Evolutionary conservation across 2,888 invertebrate species (phyloP).

Genomic region (Leptinotarsa haldemani): DNA sequence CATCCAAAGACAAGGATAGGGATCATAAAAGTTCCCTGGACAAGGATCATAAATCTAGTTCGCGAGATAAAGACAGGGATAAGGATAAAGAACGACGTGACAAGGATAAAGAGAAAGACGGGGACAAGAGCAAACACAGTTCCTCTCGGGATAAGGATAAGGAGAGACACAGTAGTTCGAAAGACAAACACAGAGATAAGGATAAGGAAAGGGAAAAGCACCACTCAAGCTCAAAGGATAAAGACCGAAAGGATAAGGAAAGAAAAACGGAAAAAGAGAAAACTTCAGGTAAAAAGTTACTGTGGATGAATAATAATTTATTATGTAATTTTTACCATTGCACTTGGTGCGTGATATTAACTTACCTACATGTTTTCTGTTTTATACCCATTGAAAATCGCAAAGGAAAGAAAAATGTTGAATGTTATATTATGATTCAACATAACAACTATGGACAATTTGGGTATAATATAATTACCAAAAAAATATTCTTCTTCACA

Average conservation of each 20-base stretch:
- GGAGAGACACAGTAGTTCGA: constrained; percentile 60
- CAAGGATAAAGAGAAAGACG: constrained; percentile 65
- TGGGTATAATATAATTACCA: no score
- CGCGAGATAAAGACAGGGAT: constrained; percentile 53
- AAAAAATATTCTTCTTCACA: no score
- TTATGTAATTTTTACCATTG: background rate
- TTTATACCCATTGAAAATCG: no score
- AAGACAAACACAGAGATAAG: constrained; percentile 54
- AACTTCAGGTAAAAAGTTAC: constrained; percentile 46
- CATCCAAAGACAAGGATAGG: constrained; percentile 60
- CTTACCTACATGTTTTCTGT: no score
- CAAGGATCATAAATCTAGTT: constrained; percentile 50
- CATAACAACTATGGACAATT: no score
- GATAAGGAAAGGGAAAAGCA: constrained; percentile 58
- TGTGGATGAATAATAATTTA: background rate
- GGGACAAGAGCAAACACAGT: constrained; percentile 59
- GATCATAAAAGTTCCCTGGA: constrained; percentile 59
- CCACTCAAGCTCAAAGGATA: constrained; percentile 68
- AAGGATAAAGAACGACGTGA: constrained; percentile 57
- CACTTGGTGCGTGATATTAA: no score
- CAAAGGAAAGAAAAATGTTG: no score
- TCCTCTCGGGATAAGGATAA: constrained; percentile 63
- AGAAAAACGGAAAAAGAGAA: constrained; percentile 54
- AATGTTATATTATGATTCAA: no score
- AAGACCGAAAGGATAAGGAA: constrained; percentile 69